phyloP scores from a whole-genome alignment of 2,113 vertebrate genomes.

The Sciurus niger region DNA sequence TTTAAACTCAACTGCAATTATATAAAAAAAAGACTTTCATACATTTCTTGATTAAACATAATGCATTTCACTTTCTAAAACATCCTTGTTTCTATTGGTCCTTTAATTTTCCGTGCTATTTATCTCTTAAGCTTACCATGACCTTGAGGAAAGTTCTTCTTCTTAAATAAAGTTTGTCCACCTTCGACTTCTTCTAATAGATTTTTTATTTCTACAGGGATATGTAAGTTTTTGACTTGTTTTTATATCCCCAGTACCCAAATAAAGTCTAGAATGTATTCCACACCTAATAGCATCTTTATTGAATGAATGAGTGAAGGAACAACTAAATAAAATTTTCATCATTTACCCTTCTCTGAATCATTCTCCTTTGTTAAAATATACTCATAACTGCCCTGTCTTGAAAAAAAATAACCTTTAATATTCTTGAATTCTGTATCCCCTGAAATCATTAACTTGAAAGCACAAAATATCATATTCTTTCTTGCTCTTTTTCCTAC shows the following conservation, averaged over 20 bases:
- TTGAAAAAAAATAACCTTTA: background rate
- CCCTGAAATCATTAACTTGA: conserved; percentile 14
- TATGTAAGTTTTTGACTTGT: background rate
- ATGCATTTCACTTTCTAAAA: background rate
- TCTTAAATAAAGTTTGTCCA: background rate
- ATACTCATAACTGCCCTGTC: background rate
- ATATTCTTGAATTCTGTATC: background rate
- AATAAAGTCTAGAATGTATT: conserved; percentile 30
- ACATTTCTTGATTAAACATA: background rate
- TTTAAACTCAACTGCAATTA: conserved; percentile 52
- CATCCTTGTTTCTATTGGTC: background rate
- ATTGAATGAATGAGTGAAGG: conserved; percentile 16
- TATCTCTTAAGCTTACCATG: conserved; percentile 5
- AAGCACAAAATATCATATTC: background rate
- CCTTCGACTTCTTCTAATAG: background rate
- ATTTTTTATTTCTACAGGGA: background rate
- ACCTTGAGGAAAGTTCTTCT: conserved; percentile 56
- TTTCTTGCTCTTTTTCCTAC: background rate
- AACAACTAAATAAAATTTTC: background rate
- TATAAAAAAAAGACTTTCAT: background rate
- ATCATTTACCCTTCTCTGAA: conserved; percentile 1
- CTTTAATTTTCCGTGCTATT: background rate
- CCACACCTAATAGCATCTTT: background rate
- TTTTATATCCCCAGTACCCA: background rate
- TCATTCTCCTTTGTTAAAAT: background rate